Percentiles rank a stretch among this genome's conserved stretches.
Conservation (phyloP, 2,888 invertebrate species). For the Erebia ligea region DNA sequence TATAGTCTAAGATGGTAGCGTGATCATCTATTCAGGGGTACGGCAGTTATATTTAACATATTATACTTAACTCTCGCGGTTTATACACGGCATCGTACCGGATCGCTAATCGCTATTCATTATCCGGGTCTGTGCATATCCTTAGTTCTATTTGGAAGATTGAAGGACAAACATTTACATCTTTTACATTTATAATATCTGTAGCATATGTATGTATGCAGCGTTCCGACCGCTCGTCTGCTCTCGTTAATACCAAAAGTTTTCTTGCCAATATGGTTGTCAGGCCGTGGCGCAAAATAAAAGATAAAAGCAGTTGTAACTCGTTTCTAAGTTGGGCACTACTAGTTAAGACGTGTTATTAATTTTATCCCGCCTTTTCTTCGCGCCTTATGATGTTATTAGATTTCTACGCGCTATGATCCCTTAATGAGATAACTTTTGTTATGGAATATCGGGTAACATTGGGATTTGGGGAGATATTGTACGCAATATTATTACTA, state of each 20-base stretch:
- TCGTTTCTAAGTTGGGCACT: constrained; percentile 57
- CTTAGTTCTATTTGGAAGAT: too few species aligned
- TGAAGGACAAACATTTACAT: too few species aligned
- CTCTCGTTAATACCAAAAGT: constrained; percentile 62
- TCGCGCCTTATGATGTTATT: constrained; percentile 44
- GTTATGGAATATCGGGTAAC: constrained; percentile 14
- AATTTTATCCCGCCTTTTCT: constrained; percentile 49
- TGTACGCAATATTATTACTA: background rate
- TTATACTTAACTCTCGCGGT: too few species aligned
- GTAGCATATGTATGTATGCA: background rate
- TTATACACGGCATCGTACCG: too few species aligned
- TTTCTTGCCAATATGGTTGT: constrained; percentile 57
- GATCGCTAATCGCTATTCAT: too few species aligned
- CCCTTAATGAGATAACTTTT: constrained; percentile 40
- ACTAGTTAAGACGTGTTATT: constrained; percentile 55
- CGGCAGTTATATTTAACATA: too few species aligned
- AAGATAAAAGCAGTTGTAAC: constrained; percentile 61
- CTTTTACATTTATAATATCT: too few species aligned
- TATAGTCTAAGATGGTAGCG: too few species aligned
- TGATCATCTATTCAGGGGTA: too few species aligned
- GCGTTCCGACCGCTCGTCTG: constrained; percentile 39
- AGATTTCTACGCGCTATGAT: constrained; percentile 43
- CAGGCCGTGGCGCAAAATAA: constrained; percentile 59
- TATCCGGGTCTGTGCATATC: too few species aligned
- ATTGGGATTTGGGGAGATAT: background rate